Conservation (phyloP, 2,888 invertebrate genomes). For the Chymomyza procnemis region DNA sequence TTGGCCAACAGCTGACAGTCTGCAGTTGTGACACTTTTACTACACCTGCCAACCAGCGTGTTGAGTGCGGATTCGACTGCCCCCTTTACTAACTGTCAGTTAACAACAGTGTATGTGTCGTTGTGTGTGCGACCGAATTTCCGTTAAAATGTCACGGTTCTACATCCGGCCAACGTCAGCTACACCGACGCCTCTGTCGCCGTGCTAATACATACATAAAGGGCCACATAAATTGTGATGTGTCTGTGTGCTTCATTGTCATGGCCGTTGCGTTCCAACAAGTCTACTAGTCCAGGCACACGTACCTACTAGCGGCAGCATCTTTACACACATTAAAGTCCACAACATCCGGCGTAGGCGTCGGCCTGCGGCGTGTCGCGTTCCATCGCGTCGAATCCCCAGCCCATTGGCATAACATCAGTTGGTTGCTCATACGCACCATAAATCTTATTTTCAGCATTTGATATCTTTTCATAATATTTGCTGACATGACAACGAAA, state of each 20-base stretch:
- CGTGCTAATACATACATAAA: conserved; percentile 11
- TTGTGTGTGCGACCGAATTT: conserved; percentile 1
- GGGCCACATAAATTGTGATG: conserved; percentile 60
- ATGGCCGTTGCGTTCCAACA: neutral
- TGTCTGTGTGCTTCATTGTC: conserved; percentile 42
- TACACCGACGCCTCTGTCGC: neutral
- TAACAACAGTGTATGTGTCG: neutral
- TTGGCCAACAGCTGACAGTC: conserved; percentile 20
- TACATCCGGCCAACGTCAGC: neutral
- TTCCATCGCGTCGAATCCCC: neutral
- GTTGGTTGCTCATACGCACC: conserved; percentile 19
- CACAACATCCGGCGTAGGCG: conserved; percentile 1
- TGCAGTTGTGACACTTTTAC: neutral
- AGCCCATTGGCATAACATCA: neutral
- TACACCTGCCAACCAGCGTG: neutral
- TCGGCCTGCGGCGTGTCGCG: neutral
- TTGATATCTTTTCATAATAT: conserved; percentile 65
- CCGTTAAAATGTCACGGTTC: conserved; percentile 3
- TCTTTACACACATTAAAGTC: neutral
- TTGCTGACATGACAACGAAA: conserved; percentile 72
- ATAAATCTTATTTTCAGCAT: conserved; percentile 41
- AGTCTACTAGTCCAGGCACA: neutral
- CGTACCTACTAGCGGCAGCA: neutral
- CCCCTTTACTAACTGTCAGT: neutral
- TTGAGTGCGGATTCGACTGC: no score